Evolutionary conservation across 2,797 vertebrate genomes (phyloP).

Genomic region (Squalus acanthias): DNA sequence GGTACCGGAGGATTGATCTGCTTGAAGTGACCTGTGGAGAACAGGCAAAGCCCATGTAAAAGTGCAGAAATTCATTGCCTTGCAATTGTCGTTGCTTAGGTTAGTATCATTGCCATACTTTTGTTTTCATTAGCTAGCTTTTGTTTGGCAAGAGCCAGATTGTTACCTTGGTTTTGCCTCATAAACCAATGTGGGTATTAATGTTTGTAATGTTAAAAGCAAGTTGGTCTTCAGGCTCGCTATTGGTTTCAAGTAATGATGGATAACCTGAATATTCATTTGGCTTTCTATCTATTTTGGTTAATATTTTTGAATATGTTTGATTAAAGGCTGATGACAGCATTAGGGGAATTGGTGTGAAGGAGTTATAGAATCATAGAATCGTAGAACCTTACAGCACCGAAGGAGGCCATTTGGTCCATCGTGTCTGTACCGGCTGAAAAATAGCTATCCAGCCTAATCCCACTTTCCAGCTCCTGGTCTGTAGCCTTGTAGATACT

Average conservation of each 20-base stretch:
- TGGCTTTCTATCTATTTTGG: not conserved
- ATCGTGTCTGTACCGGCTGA: no score
- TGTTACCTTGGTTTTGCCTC: not conserved
- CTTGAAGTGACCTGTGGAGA: not conserved
- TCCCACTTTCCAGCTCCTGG: no score
- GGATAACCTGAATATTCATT: not conserved
- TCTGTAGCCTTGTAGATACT: no score
- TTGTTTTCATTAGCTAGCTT: not conserved
- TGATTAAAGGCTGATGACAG: not conserved
- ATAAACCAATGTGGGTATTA: not conserved
- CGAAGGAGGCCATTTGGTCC: no score
- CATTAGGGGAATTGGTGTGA: not conserved
- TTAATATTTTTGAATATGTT: not conserved
- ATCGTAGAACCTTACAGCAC: no score
- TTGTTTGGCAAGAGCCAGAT: not conserved
- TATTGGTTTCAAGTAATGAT: not conserved
- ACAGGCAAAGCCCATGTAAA: not conserved
- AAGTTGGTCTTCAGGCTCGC: not conserved
- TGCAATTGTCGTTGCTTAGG: not conserved
- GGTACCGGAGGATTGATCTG: not conserved
- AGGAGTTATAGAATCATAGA: no score
- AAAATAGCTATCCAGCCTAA: no score
- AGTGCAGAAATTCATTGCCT: not conserved
- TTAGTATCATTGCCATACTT: not conserved
- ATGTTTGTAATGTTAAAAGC: not conserved